A percentile compares a stretch with the other conserved stretches of the same genome.
phyloP scores from a whole-genome alignment of 2,113 vertebrate genomes.

The Python bivittatus region DNA sequence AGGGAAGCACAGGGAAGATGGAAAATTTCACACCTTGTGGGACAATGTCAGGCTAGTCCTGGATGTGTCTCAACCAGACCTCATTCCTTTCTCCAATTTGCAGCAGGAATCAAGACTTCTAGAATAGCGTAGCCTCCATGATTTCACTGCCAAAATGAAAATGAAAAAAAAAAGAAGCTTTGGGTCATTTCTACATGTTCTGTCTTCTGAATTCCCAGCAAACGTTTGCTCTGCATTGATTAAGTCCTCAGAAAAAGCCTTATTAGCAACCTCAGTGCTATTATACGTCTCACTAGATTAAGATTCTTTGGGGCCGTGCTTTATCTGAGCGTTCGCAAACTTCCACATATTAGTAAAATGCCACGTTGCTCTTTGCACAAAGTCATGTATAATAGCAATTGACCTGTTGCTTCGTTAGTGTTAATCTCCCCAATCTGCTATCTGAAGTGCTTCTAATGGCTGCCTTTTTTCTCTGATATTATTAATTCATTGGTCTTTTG shows the following conservation, averaged over 20 bases:
- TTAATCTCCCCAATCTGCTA: no score
- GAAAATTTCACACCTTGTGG: constrained; percentile 20
- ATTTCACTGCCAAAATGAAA: not conserved
- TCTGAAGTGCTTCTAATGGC: no score
- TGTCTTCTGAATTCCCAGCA: not conserved
- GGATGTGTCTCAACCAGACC: no score
- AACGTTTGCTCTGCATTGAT: not conserved
- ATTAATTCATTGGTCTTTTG: no score
- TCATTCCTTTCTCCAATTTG: not conserved
- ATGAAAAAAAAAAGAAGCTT: not conserved
- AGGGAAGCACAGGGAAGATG: not conserved
- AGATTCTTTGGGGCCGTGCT: no score
- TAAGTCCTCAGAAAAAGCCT: not conserved
- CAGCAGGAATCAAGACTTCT: not conserved
- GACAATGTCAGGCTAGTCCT: not conserved
- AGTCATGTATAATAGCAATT: no score
- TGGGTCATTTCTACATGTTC: not conserved
- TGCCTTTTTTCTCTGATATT: no score
- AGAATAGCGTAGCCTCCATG: not conserved
- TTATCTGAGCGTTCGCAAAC: no score
- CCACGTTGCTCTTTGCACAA: no score
- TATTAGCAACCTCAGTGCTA: not conserved
- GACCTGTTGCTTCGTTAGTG: no score
- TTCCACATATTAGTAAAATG: no score
- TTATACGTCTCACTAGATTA: no score